phyloP scores from a whole-genome alignment of 2,113 vertebrate genomes.

The Melanotaenia duboulayi region DNA sequence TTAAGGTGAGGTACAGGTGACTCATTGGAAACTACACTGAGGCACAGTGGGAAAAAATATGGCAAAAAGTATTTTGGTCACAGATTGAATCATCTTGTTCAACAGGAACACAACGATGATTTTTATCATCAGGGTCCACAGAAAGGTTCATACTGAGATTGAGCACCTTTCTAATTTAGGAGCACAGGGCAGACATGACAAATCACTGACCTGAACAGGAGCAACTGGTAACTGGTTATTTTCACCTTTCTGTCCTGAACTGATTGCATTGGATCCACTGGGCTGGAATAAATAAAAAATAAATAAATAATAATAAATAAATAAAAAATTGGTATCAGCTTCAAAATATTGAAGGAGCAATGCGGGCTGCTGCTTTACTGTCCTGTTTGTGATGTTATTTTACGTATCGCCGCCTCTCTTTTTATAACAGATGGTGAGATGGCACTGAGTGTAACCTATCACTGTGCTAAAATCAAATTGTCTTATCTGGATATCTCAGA shows the following conservation, averaged over 20 bases:
- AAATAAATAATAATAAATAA: too few relatives aligned
- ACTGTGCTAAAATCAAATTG: not conserved
- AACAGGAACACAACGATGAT: conserved; percentile 20
- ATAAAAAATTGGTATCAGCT: too few relatives aligned
- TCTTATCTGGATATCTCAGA: not conserved
- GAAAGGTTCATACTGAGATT: not conserved
- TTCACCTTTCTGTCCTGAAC: not conserved
- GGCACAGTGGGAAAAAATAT: not conserved
- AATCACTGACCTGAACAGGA: not conserved
- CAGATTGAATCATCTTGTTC: conserved; percentile 15
- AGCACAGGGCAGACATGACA: not conserved
- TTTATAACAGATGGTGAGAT: not conserved
- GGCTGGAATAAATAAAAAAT: not conserved
- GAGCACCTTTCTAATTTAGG: not conserved
- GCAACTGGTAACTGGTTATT: not conserved
- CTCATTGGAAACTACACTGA: conserved; percentile 24
- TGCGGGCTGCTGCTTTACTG: too few relatives aligned
- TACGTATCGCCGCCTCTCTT: not conserved
- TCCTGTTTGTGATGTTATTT: too few relatives aligned
- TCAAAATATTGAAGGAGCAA: too few relatives aligned
- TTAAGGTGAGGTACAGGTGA: conserved; percentile 59
- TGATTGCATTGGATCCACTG: not conserved
- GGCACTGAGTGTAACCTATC: too few relatives aligned
- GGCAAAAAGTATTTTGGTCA: conserved; percentile 20
- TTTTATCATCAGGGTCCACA: not conserved